A percentile compares a stretch with the other conserved stretches of the same genome.
Conservation (phyloP, 2,113 vertebrate genomes). For the Guaruba guarouba region DNA sequence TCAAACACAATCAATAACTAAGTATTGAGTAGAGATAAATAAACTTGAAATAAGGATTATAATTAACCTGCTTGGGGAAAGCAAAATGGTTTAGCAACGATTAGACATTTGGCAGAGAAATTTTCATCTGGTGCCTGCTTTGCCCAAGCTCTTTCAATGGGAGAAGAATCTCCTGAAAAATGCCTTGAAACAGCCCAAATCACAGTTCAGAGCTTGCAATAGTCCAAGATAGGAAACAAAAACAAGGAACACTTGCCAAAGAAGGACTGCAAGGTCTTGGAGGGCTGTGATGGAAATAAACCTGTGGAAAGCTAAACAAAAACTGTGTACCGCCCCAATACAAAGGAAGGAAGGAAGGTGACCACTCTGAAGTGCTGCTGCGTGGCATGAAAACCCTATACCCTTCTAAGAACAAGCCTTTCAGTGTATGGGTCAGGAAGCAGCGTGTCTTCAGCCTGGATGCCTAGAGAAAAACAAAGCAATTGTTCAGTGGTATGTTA, state of each 20-base stretch:
- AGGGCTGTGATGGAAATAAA: conserved; percentile 75
- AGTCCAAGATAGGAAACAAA: conserved; percentile 56
- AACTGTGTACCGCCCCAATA: conserved; percentile 55
- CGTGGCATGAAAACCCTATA: conserved; percentile 64
- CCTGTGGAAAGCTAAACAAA: conserved; percentile 79
- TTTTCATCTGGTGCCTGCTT: conserved; percentile 41
- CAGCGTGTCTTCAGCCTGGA: conserved; percentile 68
- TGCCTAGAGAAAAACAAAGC: conserved; percentile 74
- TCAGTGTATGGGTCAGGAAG: conserved; percentile 78
- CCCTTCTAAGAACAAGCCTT: conserved; percentile 81
- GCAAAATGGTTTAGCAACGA: conserved; percentile 44
- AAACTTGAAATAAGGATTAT: conserved; percentile 62
- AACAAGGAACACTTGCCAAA: conserved; percentile 49
- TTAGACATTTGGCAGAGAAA: conserved; percentile 54
- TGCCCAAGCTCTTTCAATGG: conserved; percentile 43
- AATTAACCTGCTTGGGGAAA: conserved; percentile 55
- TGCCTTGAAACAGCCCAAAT: conserved; percentile 5
- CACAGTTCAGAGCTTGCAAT: background rate
- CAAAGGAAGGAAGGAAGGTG: conserved; percentile 87
- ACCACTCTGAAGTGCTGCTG: conserved; percentile 49
- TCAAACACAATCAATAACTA: conserved; percentile 75
- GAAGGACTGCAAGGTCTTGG: conserved; percentile 41
- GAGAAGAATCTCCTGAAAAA: conserved; percentile 58
- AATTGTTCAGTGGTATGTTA: conserved; percentile 77
- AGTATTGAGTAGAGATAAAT: conserved; percentile 53